Conservation (phyloP, 2,113 vertebrate species). For the Galbula dea region DNA sequence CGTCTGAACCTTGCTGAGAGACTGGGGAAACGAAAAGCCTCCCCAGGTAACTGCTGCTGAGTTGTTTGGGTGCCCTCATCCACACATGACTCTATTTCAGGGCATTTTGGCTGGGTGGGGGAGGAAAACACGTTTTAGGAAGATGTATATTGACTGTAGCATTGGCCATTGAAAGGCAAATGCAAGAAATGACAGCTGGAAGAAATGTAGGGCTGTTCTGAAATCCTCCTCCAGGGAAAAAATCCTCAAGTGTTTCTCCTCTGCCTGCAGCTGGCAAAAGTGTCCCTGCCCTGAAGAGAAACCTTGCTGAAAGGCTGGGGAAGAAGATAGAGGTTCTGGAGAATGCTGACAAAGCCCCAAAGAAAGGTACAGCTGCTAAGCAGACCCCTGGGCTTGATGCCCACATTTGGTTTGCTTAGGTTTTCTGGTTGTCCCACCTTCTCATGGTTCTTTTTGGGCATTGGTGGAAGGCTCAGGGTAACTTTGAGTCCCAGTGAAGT, state of each 20-base stretch:
- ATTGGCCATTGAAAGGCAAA: neutral
- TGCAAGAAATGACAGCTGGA: neutral
- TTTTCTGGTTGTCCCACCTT: neutral
- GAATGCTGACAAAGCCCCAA: constrained; percentile 37
- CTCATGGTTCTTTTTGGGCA: accelerated
- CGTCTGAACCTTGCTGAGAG: constrained; percentile 74
- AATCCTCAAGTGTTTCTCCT: neutral
- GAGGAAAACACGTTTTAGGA: neutral
- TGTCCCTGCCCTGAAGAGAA: constrained; percentile 72
- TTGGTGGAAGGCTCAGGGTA: neutral
- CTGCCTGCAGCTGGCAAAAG: neutral
- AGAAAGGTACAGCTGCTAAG: constrained; percentile 71
- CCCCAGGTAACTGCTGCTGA: constrained; percentile 7
- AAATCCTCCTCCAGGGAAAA: neutral
- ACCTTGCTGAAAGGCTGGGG: constrained; percentile 85
- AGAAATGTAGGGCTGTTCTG: accelerated
- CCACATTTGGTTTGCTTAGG: neutral
- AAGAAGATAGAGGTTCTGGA: constrained; percentile 72
- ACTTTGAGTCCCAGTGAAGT: neutral
- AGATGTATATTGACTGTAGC: neutral
- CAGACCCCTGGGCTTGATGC: neutral
- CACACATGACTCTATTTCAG: neutral
- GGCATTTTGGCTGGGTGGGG: neutral
- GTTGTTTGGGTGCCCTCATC: neutral
- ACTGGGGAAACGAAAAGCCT: constrained; percentile 74